Evolutionary conservation across 2,797 vertebrate genomes (phyloP).

Genomic region (Iguana delicatissima): DNA sequence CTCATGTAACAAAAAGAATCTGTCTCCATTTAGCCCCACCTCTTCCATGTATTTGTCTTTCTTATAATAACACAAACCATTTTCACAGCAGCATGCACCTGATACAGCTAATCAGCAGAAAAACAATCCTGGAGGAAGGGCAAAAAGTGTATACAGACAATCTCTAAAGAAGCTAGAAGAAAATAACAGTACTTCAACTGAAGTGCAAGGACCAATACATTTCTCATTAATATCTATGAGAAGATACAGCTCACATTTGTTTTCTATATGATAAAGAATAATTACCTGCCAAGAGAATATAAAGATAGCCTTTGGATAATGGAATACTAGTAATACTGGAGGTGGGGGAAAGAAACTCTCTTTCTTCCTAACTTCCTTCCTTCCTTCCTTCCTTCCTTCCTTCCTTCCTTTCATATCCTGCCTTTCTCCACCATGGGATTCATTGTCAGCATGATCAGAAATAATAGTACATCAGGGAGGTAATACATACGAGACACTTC

Average conservation of each 20-base stretch:
- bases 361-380: too few species aligned
- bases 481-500: too few species aligned
- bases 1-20: conserved; percentile 64
- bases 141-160: background rate
- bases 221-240: background rate
- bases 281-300: conserved; percentile 8
- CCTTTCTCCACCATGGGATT: background rate
- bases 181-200: background rate
- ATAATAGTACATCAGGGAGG: too few species aligned
- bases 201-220: background rate
- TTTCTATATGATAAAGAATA: conserved; percentile 6
- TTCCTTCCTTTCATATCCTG: too few species aligned
- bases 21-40: background rate
- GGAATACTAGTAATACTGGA: background rate
- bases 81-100: conserved; percentile 63
- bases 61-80: conserved; percentile 65
- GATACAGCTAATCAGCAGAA: conserved; percentile 69
- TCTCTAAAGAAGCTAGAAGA: background rate
- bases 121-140: conserved; percentile 48
- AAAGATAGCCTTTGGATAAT: background rate
- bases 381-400: too few species aligned
- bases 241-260: conserved; percentile 3
- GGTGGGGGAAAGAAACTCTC: too few species aligned
- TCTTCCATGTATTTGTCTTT: conserved; percentile 59
- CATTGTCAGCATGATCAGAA: background rate